Conservation (phyloP, 1,140 invertebrate genomes). For the Hypothenemus hampei region DNA sequence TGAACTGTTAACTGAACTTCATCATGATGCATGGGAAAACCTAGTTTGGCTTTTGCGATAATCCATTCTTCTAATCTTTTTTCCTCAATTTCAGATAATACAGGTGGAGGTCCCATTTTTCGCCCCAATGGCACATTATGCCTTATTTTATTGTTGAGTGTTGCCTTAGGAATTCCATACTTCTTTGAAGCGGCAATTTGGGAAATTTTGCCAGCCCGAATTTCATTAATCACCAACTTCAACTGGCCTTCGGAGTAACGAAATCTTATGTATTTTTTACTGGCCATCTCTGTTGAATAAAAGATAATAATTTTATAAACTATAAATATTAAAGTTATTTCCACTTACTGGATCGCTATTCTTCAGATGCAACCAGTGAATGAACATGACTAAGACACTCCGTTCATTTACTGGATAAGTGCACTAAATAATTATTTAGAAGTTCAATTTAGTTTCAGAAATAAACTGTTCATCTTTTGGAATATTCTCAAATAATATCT, state of each 20-base stretch:
- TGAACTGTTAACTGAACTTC: constrained; percentile 16
- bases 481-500: not conserved
- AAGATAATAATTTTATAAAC: no score
- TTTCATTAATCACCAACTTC: not conserved
- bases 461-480: not conserved
- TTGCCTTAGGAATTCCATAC: constrained; percentile 37
- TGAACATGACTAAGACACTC: no score
- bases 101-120: constrained; percentile 17
- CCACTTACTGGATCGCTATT: no score
- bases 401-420: no score
- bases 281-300: no score
- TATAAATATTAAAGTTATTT: no score
- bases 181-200: constrained; percentile 33
- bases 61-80: constrained; percentile 9
- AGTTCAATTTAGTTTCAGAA: not conserved
- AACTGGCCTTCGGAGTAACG: not conserved
- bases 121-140: constrained; percentile 8
- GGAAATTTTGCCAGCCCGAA: constrained; percentile 21
- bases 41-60: constrained; percentile 17
- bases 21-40: constrained; percentile 22
- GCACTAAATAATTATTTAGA: no score
- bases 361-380: no score
- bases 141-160: constrained; percentile 18
- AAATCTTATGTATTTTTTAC: not conserved
- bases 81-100: constrained; percentile 8